Base-by-base conservation (phyloP, 2,113 vertebrate species). In the Neoarius graeffei region DNA sequence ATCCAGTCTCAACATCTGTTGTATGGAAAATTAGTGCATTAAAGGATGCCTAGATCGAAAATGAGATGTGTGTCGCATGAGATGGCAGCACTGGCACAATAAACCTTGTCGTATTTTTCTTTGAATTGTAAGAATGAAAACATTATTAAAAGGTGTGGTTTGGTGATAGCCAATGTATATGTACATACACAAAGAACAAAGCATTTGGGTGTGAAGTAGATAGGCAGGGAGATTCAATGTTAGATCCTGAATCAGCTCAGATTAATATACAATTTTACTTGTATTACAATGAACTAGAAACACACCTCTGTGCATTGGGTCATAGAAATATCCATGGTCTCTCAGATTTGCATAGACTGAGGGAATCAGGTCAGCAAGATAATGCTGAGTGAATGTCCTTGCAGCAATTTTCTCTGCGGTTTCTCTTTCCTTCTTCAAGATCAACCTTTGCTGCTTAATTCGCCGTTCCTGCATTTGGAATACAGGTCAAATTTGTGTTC, bases 271-370 rank as follows among this genome's bases (percentile, higher is more conserved):
- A 79, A 54, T 79, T 25, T 79, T 13, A 23, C 35, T 82, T 13
- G 11, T 11, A 48, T 23, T 13, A 35, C 5, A 64, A 48, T 14
- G 19, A 69, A 84, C 57, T 27, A 35, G 1, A 85, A 20, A 86
- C 94, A 66, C 64, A 98, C 98, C 98, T 95, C 95, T 97, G 93
- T 97, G 94, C 86, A 98, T 71, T 4, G 96, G 95, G 86, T 99
- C 96, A n/a, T 96, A 97, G 89, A 99, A 98, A 93, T 95, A 98
- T 7, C 98, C 98, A 2, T 95, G 93, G 1, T 94, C 94, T 60
- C 89, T 93, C 89, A 99, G 96, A 0, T 94, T 96, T 89, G 79
- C 91, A 62, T 97, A 97, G 67, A 97, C 97, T 0, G 96, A 94
- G 0, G 97, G 97, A 35, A 98, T 90, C 11, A 99, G 96, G 91